These are phyloP conservation scores for Platichthys flesus DNA, from an alignment of 2,113 vertebrate species.

Conservation along the genomic window DNA sequence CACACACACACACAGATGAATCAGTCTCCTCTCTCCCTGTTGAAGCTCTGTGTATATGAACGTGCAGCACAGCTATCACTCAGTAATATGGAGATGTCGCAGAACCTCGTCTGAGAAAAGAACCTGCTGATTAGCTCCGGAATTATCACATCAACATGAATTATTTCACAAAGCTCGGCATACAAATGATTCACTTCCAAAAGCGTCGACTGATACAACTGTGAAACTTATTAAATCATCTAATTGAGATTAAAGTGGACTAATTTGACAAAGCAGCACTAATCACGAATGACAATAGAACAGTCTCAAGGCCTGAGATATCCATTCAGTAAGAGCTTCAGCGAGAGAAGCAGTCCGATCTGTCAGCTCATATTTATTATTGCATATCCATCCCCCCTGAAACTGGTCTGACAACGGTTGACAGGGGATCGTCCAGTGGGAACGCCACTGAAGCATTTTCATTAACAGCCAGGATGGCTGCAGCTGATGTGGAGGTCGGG, in stretches of 20 bases:
- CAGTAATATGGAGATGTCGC: conserved; percentile 57
- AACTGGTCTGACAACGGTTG: neutral
- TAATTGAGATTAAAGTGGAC: conserved; percentile 68
- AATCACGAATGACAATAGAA: conserved; percentile 72
- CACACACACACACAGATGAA: conserved; percentile 2
- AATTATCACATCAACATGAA: conserved; percentile 69
- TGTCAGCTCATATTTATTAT: neutral
- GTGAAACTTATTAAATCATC: conserved; percentile 67
- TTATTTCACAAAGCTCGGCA: conserved; percentile 60
- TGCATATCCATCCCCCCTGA: neutral
- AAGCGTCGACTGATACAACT: conserved; percentile 70
- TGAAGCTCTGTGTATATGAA: neutral
- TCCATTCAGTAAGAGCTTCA: conserved; percentile 24
- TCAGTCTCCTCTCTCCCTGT: neutral
- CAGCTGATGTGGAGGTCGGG: neutral
- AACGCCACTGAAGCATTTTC: neutral
- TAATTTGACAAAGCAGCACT: conserved; percentile 75
- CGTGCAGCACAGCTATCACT: conserved; percentile 14
- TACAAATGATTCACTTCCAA: conserved; percentile 72
- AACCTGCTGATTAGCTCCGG: conserved; percentile 65
- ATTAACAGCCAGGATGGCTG: neutral
- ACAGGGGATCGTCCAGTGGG: neutral
- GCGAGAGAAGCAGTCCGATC: neutral
- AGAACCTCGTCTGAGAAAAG: conserved; percentile 48
- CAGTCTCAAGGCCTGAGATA: conserved; percentile 36